Base-by-base conservation (phyloP, 2,113 vertebrate species). In the Crocuta crocuta region DNA sequence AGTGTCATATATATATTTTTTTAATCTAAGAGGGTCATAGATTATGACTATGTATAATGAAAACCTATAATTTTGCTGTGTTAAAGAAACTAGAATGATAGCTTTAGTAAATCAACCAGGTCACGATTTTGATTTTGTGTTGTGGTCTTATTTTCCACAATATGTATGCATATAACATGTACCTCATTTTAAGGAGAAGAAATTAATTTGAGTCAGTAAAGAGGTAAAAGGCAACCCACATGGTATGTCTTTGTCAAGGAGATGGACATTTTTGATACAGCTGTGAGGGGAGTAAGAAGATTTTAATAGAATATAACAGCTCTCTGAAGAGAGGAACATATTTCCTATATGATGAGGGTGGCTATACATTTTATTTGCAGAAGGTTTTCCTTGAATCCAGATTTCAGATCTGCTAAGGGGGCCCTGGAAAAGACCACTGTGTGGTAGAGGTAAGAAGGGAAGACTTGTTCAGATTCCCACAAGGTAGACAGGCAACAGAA, bases 191-290 rank as follows among this genome's bases (percentile, higher is more conserved):
- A 50, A 55, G 33, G 35, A 35, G 61, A 19, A 82, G 83, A 95
- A 91, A 93, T 90, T 39, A 84, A 94, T 94, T 94, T 96, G 58
- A 93, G 26, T 89, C 39, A 91, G 83, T 95, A 96, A 53, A 90
- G 15, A 48, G 31, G 16, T 76, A 70, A 94, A 91, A 93, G 43
- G 78, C 53, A 97, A 81, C 28, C 81, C 35, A 89, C 10, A 13
- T 45, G 17, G 24, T n/a, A 17, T 86, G 80, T 48, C 6, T 96
- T 96, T 96, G 95, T 95, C 74, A 95, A 80, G 55, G 87, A 94
- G 65, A 85, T 79, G 39, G 79, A 33, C n/a, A 39, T 79, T 96
- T 94, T 97, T 21, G 16, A 78, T 66, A n/a, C 4, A 76, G 26
- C 94, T 89, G 84, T 96, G 68, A 74, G 35, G n/a, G 35, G 70